Evolutionary conservation across 2,113 vertebrate species (phyloP), one percentile per base, ranked within the genome.

Genomic region (Chamaetylas fuelleborni): DNA sequence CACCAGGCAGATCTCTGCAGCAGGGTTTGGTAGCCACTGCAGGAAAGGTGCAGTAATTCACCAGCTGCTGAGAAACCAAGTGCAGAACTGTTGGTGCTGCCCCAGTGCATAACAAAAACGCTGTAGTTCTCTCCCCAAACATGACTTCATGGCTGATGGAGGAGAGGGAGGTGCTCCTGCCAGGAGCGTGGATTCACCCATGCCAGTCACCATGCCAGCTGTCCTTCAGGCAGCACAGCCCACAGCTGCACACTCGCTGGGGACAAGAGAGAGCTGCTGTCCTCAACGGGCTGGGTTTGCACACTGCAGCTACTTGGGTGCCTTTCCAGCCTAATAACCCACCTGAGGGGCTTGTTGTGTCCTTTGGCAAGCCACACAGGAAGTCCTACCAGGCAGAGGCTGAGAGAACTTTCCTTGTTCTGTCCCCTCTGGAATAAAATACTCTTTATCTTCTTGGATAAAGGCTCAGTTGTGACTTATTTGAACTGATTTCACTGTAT

Each of bases 61-160:
- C 42, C 28, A 79, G 48, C 42, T 86, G 10, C 62, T 45, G 53
- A 79, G 38, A 31, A 58, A 53, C 26, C 14, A 7, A 12, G 19
- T 23, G 6, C 22, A 2, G 0, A 45, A 53, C 34, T 72, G 33
- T 25, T 53, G 0, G 0, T 54, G 33, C 57, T 72, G 12, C 57
- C 58, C 62, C 43, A 7, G 8, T 14, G 33, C 18, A 0, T 40
- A 50, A 54, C 29, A 40, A 34, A 61, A 86, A 23, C 8, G 24
- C 24, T 50, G 58, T 25, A 22, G 31, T 47, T 57, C 5, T 88
- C 22, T 58, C 64, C 48, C 48, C 48, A 51, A 17, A 33, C 7
- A 2, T 28, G 57, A 8, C 29, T 28, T 64, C 4, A 0, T 42
- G 54, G 8, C 61, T 20, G 22, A 20, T 31, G 13, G 33, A 34